Percentiles rank a stretch among this genome's conserved stretches.
Evolutionary conservation across 2,797 vertebrate genomes (phyloP).

Genomic region (Lacerta bilineata): DNA sequence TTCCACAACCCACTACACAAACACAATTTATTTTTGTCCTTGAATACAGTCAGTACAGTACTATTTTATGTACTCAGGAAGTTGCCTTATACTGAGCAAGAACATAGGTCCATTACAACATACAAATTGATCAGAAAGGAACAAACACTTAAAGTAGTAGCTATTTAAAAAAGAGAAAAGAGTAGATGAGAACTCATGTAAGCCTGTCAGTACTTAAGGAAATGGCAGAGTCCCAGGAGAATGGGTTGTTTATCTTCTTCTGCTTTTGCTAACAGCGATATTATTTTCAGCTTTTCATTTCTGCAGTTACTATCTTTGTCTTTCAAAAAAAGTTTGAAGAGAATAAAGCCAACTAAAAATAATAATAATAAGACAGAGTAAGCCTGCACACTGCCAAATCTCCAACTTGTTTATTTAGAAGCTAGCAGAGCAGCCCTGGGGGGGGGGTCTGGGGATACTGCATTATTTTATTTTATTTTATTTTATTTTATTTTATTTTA

Average conservation of each 20-base stretch:
- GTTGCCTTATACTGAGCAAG: too few species aligned
- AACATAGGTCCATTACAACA: not conserved
- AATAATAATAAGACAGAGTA: too few species aligned
- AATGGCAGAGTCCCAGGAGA: not conserved
- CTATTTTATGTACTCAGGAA: too few species aligned
- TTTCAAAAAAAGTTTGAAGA: not conserved
- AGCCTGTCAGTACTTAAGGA: slow-evolving; percentile 29
- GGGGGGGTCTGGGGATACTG: too few species aligned
- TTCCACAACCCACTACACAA: too few species aligned
- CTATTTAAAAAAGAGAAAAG: not conserved
- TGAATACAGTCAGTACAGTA: too few species aligned
- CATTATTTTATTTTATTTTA: not conserved
- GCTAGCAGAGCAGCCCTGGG: too few species aligned
- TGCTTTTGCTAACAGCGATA: not conserved
- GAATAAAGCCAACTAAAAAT: not conserved
- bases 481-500: too few species aligned
- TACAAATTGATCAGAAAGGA: not conserved
- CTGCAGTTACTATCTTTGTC: not conserved
- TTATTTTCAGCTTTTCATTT: slow-evolving; percentile 4
- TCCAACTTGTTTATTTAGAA: not conserved
- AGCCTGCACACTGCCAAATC: not conserved
- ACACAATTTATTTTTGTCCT: too few species aligned
- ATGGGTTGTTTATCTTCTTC: not conserved
- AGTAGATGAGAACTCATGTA: not conserved
- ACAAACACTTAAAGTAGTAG: not conserved